A percentile compares a stretch with the other conserved stretches of the same genome.
phyloP scores from a whole-genome alignment of 2,113 vertebrate genomes.

The Callipepla squamata region DNA sequence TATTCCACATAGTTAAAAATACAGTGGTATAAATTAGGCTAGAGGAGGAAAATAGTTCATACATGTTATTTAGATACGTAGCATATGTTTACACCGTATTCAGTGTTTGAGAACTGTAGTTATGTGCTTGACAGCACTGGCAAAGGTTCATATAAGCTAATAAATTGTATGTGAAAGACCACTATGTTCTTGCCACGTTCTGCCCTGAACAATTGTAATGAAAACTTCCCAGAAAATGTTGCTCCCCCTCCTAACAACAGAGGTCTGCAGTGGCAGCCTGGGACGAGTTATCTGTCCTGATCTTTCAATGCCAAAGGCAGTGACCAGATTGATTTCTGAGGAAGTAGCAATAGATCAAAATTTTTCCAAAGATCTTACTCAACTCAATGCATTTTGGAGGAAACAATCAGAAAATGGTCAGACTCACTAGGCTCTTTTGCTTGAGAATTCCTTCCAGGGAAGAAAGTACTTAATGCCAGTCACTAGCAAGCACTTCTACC shows the following conservation, averaged over 20 bases:
- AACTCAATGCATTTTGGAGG: fast-evolving
- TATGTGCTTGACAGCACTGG: background rate
- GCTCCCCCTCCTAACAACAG: background rate
- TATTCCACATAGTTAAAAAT: constrained; percentile 26
- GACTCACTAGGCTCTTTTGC: background rate
- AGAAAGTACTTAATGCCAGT: background rate
- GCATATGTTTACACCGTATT: constrained; percentile 12
- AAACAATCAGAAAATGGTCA: background rate
- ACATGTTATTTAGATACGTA: constrained; percentile 32
- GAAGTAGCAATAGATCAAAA: fast-evolving
- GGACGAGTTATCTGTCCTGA: background rate
- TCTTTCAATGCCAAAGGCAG: background rate
- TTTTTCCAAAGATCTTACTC: background rate
- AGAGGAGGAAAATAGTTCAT: background rate
- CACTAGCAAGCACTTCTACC: background rate
- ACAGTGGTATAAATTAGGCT: constrained; percentile 2
- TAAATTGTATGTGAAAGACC: background rate
- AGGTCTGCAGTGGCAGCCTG: background rate
- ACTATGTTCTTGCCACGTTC: background rate
- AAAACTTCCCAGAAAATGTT: background rate
- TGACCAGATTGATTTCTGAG: background rate
- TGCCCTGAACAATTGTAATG: background rate
- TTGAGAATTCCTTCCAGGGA: background rate
- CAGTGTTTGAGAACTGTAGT: background rate
- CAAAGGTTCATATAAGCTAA: background rate